A percentile compares a stretch with the other conserved stretches of the same genome.
Evolutionary conservation across 2,113 vertebrate genomes (phyloP).

Genomic region (Neomonachus schauinslandi): DNA sequence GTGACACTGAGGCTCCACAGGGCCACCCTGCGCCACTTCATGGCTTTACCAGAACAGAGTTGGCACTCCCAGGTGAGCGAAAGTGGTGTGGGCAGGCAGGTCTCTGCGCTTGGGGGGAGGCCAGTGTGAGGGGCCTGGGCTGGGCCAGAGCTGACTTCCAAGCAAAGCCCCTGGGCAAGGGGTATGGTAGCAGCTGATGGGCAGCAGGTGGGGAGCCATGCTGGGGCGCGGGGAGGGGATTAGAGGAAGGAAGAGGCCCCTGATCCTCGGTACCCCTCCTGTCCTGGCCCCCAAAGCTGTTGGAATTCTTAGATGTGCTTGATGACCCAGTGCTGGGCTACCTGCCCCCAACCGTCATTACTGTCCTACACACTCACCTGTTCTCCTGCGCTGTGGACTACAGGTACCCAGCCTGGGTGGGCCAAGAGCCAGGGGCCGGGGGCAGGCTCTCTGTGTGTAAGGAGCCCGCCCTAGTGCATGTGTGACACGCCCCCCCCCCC

Average conservation of each 20-base stretch:
- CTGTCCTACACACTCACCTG: constrained; percentile 93
- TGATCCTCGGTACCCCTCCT: not conserved
- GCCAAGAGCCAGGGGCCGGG: rapidly evolving
- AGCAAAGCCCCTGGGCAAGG: not conserved
- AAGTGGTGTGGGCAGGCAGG: not conserved
- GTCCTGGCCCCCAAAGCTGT: constrained; percentile 84
- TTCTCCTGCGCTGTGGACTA: constrained; percentile 94
- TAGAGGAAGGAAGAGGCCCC: not conserved
- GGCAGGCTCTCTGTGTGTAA: not conserved
- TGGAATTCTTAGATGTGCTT: constrained; percentile 94
- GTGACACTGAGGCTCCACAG: constrained; percentile 92
- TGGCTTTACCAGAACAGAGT: constrained; percentile 90
- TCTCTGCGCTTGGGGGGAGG: not conserved
- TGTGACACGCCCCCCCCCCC: not conserved
- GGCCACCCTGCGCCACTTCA: constrained; percentile 92
- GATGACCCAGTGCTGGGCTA: constrained; percentile 95
- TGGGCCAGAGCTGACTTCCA: not conserved
- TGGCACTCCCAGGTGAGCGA: constrained; percentile 94
- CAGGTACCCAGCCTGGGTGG: constrained; percentile 83
- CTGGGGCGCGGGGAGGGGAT: too few relatives aligned
- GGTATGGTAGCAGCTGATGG: not conserved
- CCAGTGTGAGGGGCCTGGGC: not conserved
- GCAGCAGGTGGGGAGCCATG: not conserved
- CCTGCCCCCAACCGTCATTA: constrained; percentile 92
- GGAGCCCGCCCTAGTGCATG: not conserved